phyloP scores from a whole-genome alignment of 2,113 vertebrate genomes.

The Callipepla squamata region DNA sequence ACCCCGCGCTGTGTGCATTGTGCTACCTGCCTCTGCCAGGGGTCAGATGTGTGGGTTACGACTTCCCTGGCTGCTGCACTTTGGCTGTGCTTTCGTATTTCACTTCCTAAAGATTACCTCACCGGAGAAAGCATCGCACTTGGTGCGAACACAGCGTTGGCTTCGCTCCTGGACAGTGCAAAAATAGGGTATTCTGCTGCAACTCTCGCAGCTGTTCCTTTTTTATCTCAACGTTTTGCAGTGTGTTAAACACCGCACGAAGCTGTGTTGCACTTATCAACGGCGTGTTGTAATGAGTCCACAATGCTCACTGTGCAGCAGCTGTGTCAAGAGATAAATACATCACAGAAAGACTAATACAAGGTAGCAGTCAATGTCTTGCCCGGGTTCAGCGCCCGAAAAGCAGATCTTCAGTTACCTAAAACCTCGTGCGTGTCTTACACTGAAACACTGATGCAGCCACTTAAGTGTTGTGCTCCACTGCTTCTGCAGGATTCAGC shows the following conservation, averaged over 20 bases:
- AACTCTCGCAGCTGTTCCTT: neutral
- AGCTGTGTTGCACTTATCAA: neutral
- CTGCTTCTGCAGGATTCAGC: neutral
- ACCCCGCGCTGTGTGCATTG: neutral
- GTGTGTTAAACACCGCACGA: neutral
- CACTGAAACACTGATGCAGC: neutral
- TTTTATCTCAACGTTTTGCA: neutral
- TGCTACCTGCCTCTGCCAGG: neutral
- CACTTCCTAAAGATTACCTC: neutral
- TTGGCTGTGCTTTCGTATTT: neutral
- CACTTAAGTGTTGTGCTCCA: neutral
- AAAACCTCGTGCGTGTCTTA: neutral
- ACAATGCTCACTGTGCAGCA: neutral
- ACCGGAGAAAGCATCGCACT: neutral
- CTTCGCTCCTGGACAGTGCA: neutral
- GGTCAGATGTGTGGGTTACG: neutral
- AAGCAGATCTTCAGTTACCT: neutral
- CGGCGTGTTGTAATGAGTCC: neutral
- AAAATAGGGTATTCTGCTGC: neutral
- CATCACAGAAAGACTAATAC: too few species aligned
- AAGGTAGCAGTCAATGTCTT: neutral
- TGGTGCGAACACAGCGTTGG: neutral
- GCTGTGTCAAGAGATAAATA: neutral
- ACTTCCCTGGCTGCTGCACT: neutral
- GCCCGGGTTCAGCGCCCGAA: neutral